phyloP scores from a whole-genome alignment of 2,888 invertebrate genomes.

The Papilio elwesi region DNA sequence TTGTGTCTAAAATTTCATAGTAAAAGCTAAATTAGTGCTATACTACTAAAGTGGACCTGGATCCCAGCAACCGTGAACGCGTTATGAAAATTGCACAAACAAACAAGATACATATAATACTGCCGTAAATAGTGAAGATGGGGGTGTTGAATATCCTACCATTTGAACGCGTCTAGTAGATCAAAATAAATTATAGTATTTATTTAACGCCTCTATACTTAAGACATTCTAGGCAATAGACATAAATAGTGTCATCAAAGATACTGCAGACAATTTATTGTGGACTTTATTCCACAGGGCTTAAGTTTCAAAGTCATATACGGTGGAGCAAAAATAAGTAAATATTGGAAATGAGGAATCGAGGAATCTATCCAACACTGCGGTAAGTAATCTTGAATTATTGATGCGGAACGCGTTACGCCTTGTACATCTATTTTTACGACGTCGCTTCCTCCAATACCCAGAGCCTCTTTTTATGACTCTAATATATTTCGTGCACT shows the following conservation, averaged over 20 bases:
- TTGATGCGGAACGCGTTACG: slow-evolving; percentile 72
- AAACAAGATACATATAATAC: not conserved
- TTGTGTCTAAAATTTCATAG: too few species aligned
- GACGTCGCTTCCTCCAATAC: slow-evolving; percentile 57
- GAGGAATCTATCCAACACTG: slow-evolving; percentile 56
- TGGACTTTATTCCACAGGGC: not conserved
- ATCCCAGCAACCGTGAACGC: too few species aligned
- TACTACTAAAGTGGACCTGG: too few species aligned
- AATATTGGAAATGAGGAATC: slow-evolving; percentile 59
- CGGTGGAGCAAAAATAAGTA: slow-evolving; percentile 48
- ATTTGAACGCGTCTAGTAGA: slow-evolving; percentile 7
- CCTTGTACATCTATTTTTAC: slow-evolving; percentile 78
- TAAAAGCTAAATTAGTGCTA: too few species aligned
- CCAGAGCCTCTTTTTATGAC: slow-evolving; percentile 75
- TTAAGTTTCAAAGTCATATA: slow-evolving; percentile 12
- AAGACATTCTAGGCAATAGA: slow-evolving; percentile 36
- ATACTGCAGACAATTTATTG: not conserved
- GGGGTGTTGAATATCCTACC: not conserved
- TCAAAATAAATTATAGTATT: slow-evolving; percentile 37
- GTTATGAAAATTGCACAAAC: not conserved
- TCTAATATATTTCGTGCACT: slow-evolving; percentile 74
- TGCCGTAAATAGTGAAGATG: not conserved
- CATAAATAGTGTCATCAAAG: slow-evolving; percentile 40
- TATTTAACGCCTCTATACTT: slow-evolving; percentile 35
- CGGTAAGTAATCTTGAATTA: slow-evolving; percentile 76